phyloP scores from a whole-genome alignment of 1,140 invertebrate species.

The Chironomus striatipennis region DNA sequence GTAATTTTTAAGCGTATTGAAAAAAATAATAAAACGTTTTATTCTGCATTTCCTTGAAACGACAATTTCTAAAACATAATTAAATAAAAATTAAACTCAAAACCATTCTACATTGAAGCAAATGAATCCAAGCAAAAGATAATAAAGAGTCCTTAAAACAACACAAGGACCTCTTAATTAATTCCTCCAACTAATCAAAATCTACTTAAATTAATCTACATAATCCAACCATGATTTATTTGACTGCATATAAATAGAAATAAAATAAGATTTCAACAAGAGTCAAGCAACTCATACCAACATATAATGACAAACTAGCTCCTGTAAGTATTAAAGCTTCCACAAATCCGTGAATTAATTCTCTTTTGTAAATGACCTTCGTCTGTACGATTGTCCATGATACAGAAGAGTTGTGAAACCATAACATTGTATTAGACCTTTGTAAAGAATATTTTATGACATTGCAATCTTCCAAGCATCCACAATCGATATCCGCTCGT shows the following conservation, averaged over 20 bases:
- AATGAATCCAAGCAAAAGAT: not conserved
- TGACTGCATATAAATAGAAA: not conserved
- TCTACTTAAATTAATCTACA: not conserved
- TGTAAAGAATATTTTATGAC: conserved; percentile 11
- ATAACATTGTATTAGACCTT: not conserved
- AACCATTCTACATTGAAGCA: not conserved
- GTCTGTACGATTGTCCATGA: not conserved
- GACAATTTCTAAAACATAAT: no score
- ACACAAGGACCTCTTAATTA: not conserved
- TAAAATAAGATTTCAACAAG: not conserved
- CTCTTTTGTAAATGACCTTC: not conserved
- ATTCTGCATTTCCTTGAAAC: no score
- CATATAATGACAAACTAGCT: not conserved
- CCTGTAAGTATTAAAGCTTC: not conserved
- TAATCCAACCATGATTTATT: not conserved
- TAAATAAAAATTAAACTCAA: not conserved
- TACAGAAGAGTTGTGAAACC: not conserved
- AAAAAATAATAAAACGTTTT: no score
- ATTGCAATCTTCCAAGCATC: not conserved
- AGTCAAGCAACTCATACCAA: not conserved
- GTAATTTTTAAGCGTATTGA: no score
- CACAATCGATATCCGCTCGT: not conserved
- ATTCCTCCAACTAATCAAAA: not conserved
- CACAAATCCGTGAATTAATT: not conserved
- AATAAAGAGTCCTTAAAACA: no score